These are phyloP conservation scores for Philantomba maxwellii DNA, from an alignment of 2,113 vertebrate genomes.

Conservation along the genomic window DNA sequence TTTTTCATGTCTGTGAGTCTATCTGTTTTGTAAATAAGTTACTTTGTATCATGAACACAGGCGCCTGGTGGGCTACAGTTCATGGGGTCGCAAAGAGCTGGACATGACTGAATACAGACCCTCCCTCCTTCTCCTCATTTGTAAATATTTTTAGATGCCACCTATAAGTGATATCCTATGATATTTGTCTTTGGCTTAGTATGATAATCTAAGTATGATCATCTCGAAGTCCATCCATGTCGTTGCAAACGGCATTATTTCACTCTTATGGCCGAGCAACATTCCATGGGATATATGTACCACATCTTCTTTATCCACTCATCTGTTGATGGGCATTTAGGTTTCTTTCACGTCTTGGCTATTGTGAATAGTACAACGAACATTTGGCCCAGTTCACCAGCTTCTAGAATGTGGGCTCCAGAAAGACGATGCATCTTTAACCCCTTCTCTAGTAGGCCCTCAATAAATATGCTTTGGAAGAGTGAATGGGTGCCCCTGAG, in stretches of 20 bases:
- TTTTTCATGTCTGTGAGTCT: not conserved
- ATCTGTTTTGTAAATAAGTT: not conserved
- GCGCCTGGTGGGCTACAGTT: not conserved
- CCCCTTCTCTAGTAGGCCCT: not conserved
- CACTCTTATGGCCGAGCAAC: not conserved
- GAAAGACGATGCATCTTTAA: not conserved
- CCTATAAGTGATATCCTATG: not conserved
- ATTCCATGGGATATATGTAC: not conserved
- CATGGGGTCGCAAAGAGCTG: not conserved
- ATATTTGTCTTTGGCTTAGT: not conserved
- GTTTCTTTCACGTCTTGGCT: not conserved
- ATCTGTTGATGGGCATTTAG: not conserved
- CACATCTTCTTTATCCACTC: not conserved
- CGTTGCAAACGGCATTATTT: not conserved
- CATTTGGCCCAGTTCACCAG: not conserved
- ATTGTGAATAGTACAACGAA: not conserved
- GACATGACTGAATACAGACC: not conserved
- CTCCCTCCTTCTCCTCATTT: not conserved
- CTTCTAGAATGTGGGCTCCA: not conserved
- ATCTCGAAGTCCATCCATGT: not conserved
- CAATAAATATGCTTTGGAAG: not conserved
- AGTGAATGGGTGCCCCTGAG: not conserved
- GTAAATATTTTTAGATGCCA: not conserved
- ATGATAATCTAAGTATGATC: not conserved
- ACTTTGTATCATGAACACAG: not conserved